Evolutionary conservation across 1,140 invertebrate genomes (phyloP).

Genomic region (Zaprionus capensis): DNA sequence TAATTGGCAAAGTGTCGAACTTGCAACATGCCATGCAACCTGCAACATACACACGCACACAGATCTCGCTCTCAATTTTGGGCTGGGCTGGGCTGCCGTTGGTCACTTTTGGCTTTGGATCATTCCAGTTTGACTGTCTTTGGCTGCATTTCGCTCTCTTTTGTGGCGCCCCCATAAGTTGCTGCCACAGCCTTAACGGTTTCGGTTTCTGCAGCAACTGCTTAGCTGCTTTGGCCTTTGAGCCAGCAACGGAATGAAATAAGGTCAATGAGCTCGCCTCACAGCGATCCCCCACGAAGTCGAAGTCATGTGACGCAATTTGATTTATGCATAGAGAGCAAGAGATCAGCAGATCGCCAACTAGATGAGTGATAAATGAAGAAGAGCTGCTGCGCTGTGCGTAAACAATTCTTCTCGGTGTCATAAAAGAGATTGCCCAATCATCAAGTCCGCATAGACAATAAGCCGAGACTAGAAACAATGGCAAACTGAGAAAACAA

Average conservation of each 20-base stretch:
- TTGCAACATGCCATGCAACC: constrained; percentile 38
- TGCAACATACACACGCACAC: neutral
- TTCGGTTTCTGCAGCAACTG: constrained; percentile 1
- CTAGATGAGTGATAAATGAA: neutral
- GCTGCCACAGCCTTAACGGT: constrained; percentile 2
- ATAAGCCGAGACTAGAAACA: constrained; percentile 43
- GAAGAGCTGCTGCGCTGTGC: neutral
- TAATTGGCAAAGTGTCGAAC: constrained; percentile 44
- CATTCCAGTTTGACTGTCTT: neutral
- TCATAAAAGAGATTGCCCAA: constrained; percentile 59
- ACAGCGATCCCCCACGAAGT: neutral
- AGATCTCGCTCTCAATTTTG: constrained; percentile 17
- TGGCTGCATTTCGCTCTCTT: neutral
- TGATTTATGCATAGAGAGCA: constrained; percentile 57
- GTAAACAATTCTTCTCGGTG: constrained; percentile 55
- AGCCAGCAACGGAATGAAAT: constrained; percentile 32
- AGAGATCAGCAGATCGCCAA: constrained; percentile 14
- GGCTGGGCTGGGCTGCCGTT: constrained; percentile 1
- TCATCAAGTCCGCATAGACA: constrained; percentile 37
- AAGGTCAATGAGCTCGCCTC: constrained; percentile 48
- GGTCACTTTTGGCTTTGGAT: neutral
- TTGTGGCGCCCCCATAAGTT: constrained; percentile 1
- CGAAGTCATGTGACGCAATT: constrained; percentile 42
- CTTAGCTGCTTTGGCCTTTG: constrained; percentile 13
- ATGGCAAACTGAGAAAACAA: constrained; percentile 36